Conservation (phyloP, 1,140 invertebrate species). For the Holcopasites calliopsidis region DNA sequence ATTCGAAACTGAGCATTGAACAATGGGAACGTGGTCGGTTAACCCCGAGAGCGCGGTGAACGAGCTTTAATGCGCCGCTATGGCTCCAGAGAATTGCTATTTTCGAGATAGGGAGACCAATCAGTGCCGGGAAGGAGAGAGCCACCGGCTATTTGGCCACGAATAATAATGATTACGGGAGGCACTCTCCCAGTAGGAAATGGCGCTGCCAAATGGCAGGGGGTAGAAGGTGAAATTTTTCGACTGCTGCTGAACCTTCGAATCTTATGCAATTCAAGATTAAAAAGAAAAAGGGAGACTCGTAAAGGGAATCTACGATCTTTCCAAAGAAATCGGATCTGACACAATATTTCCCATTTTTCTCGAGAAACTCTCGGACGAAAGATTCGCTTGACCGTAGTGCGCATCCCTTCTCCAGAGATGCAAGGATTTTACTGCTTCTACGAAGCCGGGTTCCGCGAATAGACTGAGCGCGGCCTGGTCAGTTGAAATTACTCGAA, state of each 20-base stretch:
- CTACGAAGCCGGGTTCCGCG: constrained; percentile 35
- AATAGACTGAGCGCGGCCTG: constrained; percentile 2
- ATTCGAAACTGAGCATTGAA: background rate
- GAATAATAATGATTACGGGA: constrained; percentile 65
- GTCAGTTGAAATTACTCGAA: constrained; percentile 55
- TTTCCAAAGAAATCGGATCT: background rate
- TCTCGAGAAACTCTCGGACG: background rate
- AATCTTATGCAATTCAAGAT: constrained; percentile 32
- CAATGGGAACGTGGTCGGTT: constrained; percentile 18
- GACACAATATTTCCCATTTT: background rate
- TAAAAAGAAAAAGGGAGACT: background rate
- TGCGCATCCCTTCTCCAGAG: constrained; percentile 13
- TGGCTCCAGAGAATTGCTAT: constrained; percentile 37
- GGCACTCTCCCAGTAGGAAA: constrained; percentile 64
- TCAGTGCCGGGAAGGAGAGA: constrained; percentile 43
- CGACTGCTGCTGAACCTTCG: constrained; percentile 13
- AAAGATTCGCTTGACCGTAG: background rate
- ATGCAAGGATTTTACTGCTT: constrained; percentile 45
- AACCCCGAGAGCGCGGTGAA: constrained; percentile 20
- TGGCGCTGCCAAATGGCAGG: constrained; percentile 55
- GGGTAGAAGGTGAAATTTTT: constrained; percentile 52
- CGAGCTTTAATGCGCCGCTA: constrained; percentile 35
- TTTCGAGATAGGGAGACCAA: constrained; percentile 50
- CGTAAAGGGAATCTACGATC: background rate
- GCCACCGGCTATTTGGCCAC: constrained; percentile 53